Evolutionary conservation across 2,888 invertebrate species (phyloP).

Genomic region (Cistogaster globosa): DNA sequence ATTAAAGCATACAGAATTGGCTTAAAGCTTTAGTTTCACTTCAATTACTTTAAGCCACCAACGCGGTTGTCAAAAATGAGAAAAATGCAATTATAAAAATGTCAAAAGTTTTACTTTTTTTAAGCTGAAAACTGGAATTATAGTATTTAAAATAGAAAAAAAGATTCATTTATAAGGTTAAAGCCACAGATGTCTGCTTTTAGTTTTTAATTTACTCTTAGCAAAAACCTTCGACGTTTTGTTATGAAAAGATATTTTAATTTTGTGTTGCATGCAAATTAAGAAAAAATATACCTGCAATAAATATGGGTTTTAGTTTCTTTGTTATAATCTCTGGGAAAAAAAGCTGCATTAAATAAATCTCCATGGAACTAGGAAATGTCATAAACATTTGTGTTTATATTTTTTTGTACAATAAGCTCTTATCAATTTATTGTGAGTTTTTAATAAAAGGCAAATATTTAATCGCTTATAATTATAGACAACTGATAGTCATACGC

Average conservation of each 20-base stretch:
- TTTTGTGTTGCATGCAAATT: neutral
- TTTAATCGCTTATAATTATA: conserved; percentile 42
- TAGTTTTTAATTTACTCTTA: neutral
- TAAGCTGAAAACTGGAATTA: neutral
- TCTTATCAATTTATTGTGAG: neutral
- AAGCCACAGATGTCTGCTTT: neutral
- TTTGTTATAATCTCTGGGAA: conserved; percentile 37
- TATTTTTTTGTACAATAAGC: neutral
- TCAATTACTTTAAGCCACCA: conserved; percentile 40
- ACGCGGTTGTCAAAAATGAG: conserved; percentile 29
- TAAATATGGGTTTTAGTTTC: conserved; percentile 41
- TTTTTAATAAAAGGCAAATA: too few species aligned
- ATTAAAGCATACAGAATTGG: neutral
- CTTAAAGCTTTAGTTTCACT: neutral
- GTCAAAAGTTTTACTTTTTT: conserved; percentile 14
- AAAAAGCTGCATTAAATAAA: conserved; percentile 44
- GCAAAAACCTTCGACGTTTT: conserved; percentile 1
- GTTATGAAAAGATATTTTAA: neutral
- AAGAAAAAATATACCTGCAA: conserved; percentile 2
- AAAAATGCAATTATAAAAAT: conserved; percentile 46
- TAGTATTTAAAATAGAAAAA: too few species aligned
- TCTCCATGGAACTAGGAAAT: conserved; percentile 43
- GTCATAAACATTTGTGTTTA: conserved; percentile 51
- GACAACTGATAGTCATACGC: conserved; percentile 43
- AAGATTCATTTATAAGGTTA: neutral